phyloP scores from a whole-genome alignment of 2,797 vertebrate genomes.

The Notamacropus eugenii region DNA sequence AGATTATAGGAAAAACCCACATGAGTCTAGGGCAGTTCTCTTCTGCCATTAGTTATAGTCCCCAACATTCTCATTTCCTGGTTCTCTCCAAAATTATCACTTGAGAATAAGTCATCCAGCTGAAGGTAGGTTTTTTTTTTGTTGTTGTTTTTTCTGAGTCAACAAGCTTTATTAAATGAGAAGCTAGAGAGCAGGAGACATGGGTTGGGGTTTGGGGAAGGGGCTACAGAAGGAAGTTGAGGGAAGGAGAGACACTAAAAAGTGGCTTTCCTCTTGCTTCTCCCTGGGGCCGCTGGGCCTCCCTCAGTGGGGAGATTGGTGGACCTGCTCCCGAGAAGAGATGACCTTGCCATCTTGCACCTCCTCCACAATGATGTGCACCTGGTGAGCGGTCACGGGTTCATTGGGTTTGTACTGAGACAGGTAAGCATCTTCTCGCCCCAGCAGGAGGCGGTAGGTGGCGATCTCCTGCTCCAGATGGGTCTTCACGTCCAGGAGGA shows the following conservation, averaged over 20 bases:
- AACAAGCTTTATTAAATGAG: slow-evolving; percentile 81
- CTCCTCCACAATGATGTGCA: slow-evolving; percentile 91
- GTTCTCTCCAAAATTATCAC: too few relatives aligned
- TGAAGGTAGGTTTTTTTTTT: too few relatives aligned
- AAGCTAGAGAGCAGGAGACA: background rate
- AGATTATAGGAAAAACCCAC: too few relatives aligned
- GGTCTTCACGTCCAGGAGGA: slow-evolving; percentile 92
- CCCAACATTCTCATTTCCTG: too few relatives aligned
- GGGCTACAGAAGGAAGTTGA: background rate
- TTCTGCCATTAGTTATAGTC: too few relatives aligned
- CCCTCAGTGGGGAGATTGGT: slow-evolving; percentile 80
- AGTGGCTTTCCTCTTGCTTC: background rate
- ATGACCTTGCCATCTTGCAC: slow-evolving; percentile 88
- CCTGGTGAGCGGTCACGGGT: slow-evolving; percentile 81
- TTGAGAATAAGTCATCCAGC: too few relatives aligned
- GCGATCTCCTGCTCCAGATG: slow-evolving; percentile 94
- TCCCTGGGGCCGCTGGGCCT: background rate
- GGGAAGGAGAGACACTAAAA: background rate
- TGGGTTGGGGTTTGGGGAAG: fast-evolving
- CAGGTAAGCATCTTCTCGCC: slow-evolving; percentile 83
- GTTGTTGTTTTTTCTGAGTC: background rate
- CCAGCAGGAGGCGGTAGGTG: slow-evolving; percentile 93
- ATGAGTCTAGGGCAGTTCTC: too few relatives aligned
- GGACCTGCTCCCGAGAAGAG: slow-evolving; percentile 84
- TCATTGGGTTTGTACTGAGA: too few relatives aligned